Evolutionary conservation across 1,140 invertebrate genomes (phyloP), one percentile per base, ranked within the genome.

Genomic region (Chionoecetes opilio): DNA sequence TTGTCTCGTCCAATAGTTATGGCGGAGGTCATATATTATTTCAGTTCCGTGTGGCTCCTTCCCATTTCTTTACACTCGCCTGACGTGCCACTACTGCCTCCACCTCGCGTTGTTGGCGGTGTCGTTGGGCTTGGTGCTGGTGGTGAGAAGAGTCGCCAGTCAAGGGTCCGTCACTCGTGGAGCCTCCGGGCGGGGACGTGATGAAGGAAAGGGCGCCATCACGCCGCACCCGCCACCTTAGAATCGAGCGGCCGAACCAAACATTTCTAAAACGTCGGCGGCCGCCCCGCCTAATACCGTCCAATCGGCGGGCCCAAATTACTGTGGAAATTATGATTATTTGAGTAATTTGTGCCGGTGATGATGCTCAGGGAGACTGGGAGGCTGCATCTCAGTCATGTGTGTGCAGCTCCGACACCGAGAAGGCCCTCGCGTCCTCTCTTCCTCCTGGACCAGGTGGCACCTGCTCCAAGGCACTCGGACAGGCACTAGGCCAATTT

Each of bases 321-420:
- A 95, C 94, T 95, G 94, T 89, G 94, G 94, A 95, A 95, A 95
- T 95, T 95, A 95, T 95, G 94, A 95, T 95, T 95, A 95, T 95
- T 95, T 95, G 94, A 95, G 94, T 95, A 95, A 95, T 95, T 95
- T 95, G 94, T 95, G 91, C 94, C 37, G 94, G 94, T 95, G 94
- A 95, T 95, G 94, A 95, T 95, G 94, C 86, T 90, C 46, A 93
- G 94, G 41, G 85, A 46, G 94, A 29, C 84, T 53, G 29, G 91
- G 94, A 95, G 34, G 91, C 94, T 89, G 94, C 94, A 95, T 95
- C 94, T 95, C 94, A 95, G 94, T 95, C 94, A 93, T 89, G 46
- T 63, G 37, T 82, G 91, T 93, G 94, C 84, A 93, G 94, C 94
- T 92, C 91, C 89, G 90, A 95, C 94, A 95, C 63, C 85, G 90